Evolutionary conservation across 2,888 invertebrate genomes (phyloP).

Genomic region (Mimachlamys varia): DNA sequence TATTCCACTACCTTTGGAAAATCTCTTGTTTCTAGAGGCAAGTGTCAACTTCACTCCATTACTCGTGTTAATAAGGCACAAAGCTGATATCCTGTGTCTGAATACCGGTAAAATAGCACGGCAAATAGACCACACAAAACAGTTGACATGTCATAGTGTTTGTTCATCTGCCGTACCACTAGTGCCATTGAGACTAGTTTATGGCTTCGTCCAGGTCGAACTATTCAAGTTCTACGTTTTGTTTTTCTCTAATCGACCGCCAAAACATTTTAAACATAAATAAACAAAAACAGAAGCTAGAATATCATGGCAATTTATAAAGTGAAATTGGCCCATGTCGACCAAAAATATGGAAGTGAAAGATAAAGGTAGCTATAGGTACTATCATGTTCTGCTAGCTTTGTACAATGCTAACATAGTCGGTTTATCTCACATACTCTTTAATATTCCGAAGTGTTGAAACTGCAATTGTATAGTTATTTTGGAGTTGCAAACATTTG

Average conservation of each 20-base stretch:
- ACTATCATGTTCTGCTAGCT: not conserved
- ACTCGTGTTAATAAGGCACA: slow-evolving; percentile 32
- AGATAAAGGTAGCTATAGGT: not conserved
- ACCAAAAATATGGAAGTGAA: not conserved
- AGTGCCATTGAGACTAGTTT: not conserved
- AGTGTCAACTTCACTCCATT: slow-evolving; percentile 36
- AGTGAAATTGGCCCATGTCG: slow-evolving; percentile 10
- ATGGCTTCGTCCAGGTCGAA: slow-evolving; percentile 21
- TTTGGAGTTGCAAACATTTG: not conserved
- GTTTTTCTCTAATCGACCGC: slow-evolving; percentile 25
- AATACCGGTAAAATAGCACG: slow-evolving; percentile 22
- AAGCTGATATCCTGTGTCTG: slow-evolving; percentile 34
- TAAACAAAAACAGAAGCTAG: slow-evolving; percentile 24
- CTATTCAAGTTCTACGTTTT: slow-evolving; percentile 1
- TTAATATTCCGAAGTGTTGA: not conserved
- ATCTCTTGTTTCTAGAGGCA: slow-evolving; percentile 15
- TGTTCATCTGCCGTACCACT: slow-evolving; percentile 25
- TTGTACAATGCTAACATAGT: not conserved
- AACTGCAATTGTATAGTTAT: too few species aligned
- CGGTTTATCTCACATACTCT: not conserved
- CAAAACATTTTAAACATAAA: slow-evolving; percentile 31
- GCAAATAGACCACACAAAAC: slow-evolving; percentile 24
- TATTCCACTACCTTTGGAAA: slow-evolving; percentile 21
- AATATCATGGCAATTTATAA: slow-evolving; percentile 29
- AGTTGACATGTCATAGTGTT: slow-evolving; percentile 31